Percentiles rank a stretch among this genome's conserved stretches.
Evolutionary conservation across 2,113 vertebrate species (phyloP).

Genomic region (Indicator indicator): DNA sequence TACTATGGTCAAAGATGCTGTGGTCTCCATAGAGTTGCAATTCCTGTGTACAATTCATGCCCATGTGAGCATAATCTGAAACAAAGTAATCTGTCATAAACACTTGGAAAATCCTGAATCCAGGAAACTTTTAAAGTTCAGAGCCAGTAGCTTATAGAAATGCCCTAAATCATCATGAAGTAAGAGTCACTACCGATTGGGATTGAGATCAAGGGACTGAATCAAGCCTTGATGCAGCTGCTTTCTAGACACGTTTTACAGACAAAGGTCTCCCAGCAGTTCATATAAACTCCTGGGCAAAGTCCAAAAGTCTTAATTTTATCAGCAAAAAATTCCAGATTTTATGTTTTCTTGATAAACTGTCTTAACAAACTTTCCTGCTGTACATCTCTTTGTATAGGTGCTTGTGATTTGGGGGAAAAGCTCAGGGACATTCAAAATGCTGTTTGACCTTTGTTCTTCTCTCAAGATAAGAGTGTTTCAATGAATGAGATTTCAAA

Average conservation of each 20-base stretch:
- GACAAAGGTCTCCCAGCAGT: neutral
- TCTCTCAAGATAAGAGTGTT: conserved; percentile 44
- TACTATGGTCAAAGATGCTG: neutral
- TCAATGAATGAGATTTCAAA: conserved; percentile 55
- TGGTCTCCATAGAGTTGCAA: neutral
- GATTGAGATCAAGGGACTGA: neutral
- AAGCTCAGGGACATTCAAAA: conserved; percentile 26
- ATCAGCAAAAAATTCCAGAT: neutral
- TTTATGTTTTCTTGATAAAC: neutral
- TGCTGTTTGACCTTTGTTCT: conserved; percentile 16
- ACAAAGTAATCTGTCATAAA: neutral
- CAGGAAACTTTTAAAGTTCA: neutral
- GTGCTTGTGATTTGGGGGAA: conserved; percentile 1
- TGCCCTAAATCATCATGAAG: neutral
- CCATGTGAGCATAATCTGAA: neutral
- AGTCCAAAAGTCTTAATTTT: conserved; percentile 27
- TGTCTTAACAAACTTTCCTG: conserved; percentile 21
- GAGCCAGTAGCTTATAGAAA: neutral
- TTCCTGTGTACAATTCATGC: neutral
- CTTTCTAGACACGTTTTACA: neutral
- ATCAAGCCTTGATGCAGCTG: neutral
- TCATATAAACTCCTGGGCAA: neutral
- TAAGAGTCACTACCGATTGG: neutral
- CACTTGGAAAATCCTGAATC: neutral
- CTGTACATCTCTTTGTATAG: neutral